Evolutionary conservation across 2,888 invertebrate species (phyloP), one percentile per base, ranked within the genome.

Genomic region (Matsumyia berberina): DNA sequence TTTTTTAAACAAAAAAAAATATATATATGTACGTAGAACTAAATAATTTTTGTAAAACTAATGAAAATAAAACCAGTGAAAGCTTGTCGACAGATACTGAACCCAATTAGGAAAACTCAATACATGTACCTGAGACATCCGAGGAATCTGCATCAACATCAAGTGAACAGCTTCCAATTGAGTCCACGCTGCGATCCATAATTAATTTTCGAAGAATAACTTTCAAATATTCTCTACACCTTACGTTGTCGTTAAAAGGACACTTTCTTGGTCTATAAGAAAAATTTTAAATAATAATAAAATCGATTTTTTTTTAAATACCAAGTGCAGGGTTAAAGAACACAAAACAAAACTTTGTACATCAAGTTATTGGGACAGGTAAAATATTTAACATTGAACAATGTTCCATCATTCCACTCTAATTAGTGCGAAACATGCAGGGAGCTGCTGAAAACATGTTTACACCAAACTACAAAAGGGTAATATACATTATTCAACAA

Each of bases 151-250:
- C 95, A 90, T 97, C 96, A 91, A 96, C 96, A 92, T 97, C 96
- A 89, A 97, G 93, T 88, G 96, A 96, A 92, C 96, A 97, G 93
- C 95, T 95, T 89, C 96, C 96, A 89, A 96, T 96, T 73, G 96
- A 96, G 92, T 97, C 97, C 92, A 95, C 94, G 29, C 95, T 95
- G 88, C 94, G 94, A 92, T 95, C 95, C 95, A 95, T 95, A 74
- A 37, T 64, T 44, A 79, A 46, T 78, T 51, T 55, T 57, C n/a
- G 42, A 31, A 44, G 37, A 15, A 37, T 55, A 60, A 37, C 6
- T 67, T 7, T 39, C 53, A 37, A 60, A 35, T 42, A 53, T 12
- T 58, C 11, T 60, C 39, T 69, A 60, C 42, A 62, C 33, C 62
- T 64, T 66, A 62, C 55, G 60, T 39, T 67, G 66, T 15, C 53